Evolutionary conservation across 1,140 invertebrate species (phyloP).

Genomic region (Zaprionus taronus): DNA sequence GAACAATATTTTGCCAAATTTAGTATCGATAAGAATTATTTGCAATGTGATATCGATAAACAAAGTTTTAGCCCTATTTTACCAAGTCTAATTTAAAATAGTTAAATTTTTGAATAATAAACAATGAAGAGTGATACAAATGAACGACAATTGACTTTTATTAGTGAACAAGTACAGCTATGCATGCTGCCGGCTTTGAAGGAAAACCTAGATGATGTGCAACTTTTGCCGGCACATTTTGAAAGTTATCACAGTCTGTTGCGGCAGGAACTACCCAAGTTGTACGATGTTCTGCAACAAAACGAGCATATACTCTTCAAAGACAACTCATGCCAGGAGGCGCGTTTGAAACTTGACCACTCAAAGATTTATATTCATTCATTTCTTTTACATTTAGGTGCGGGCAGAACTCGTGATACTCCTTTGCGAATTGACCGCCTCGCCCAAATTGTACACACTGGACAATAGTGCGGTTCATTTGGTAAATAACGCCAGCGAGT

Average conservation of each 20-base stretch:
- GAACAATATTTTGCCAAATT: not conserved
- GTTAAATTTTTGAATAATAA: not conserved
- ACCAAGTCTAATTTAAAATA: not conserved
- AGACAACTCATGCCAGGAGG: conserved; percentile 36
- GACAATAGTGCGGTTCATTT: conserved; percentile 8
- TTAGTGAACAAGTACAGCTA: conserved; percentile 55
- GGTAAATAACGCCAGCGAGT: conserved; percentile 39
- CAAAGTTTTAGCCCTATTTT: not conserved
- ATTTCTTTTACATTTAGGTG: conserved; percentile 34
- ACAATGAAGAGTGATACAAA: conserved; percentile 37
- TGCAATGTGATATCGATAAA: not conserved
- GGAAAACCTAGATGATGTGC: conserved; percentile 53
- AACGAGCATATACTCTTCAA: conserved; percentile 16
- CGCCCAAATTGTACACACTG: conserved; percentile 47
- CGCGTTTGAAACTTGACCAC: not conserved
- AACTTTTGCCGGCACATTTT: conserved; percentile 46
- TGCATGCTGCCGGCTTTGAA: conserved; percentile 64
- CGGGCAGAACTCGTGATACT: conserved; percentile 51
- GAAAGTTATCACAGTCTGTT: conserved; percentile 50
- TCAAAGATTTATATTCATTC: not conserved
- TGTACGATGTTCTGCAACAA: conserved; percentile 59
- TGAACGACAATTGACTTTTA: conserved; percentile 23
- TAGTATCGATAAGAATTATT: not conserved
- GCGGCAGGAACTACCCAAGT: conserved; percentile 47
- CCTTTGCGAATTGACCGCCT: conserved; percentile 62